Evolutionary conservation across 2,888 invertebrate species (phyloP), one percentile per base, ranked within the genome.

Genomic region (Euclidia mi): DNA sequence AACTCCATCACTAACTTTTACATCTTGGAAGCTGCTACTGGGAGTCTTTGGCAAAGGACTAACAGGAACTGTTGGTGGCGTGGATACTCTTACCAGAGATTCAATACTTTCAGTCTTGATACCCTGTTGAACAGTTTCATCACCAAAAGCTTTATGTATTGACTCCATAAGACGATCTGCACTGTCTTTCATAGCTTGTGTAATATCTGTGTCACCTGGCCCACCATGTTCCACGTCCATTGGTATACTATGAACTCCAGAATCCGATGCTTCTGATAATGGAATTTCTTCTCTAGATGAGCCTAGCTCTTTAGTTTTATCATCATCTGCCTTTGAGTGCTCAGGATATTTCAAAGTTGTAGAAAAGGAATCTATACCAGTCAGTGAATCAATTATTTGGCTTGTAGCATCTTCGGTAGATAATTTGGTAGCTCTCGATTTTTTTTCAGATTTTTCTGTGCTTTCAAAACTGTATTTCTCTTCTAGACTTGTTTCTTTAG

Each of bases 31-130:
- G 69, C 79, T 84, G 63, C 78, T 85, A 28, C 78, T 85, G 28
- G 87, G 92, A 56, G 78, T 90, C 72, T 88, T 95, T 65, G 85
- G 95, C 71, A 89, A 76, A 65, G 96, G 96, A 83, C 96, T 96
- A 0, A 96, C 96, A 17, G 96, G 96, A 6, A 96, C 96, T 17
- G 96, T 96, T 34, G 96, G 96, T 56, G 96, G 96, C 20, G 96
- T 96, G 56, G 95, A 92, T 20, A 91, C 92, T 65, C 95, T 90
- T 0, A 75, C 64, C 7, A 88, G 59, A 10, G 87, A 78, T 56
- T 91, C 90, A 29, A 89, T 43, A 11, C 76, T 84, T 65, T 92
- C 94, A 1, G 87, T 85, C 75, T 89, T 94, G 14, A 94, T 94
- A 45, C 92, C 94, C 81, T 94, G 94, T 64, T 94, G 94, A 15